Evolutionary conservation across 2,797 vertebrate genomes (phyloP), one percentile per base, ranked within the genome.

Genomic region (Psittacula echo): DNA sequence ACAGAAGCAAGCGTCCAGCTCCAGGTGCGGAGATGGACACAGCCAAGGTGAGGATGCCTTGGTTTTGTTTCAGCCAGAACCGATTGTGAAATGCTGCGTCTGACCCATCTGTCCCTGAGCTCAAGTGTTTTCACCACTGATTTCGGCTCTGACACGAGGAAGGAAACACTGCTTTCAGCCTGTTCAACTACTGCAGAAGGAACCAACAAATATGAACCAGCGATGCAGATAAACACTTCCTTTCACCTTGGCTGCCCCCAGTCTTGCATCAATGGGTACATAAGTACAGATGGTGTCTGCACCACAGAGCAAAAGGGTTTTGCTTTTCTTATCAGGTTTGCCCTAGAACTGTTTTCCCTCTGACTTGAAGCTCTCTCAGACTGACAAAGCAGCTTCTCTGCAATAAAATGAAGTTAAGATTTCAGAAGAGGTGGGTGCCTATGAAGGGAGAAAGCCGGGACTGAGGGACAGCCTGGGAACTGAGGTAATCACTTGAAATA

Each of bases 201-300:
- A 81, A 24, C 14, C 20, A 22, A 27, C 18, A 53, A 11, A 64
- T 41, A 29, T 4, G n/a, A 56, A 5, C 15, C 13, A 22, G 0
- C 0, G 19, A 5, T 29, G 18, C 3, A 47, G 27, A 47, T 4
- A 20, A 90, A 45, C 3, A 4, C 32, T 70, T 66, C 71, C 47
- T 30, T 71, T 73, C 54, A 16, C 82, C 72, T 76, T 0, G 0
- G 0, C 27, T 44, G 60, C 44, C 64, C 61, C 87, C 48, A 24
- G 0, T 2, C 18, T 14, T 42, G 24, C 34, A 12, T 7, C 18
- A 0, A 2, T n/a, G 23, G 47, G 30, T 10, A 14, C 44, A 2
- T 0, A 3, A 70, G 45, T 6, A 10, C 17, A 32, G 24, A 5
- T 1, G 3, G 22, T 4, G 5, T 21, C 42, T 15, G 17, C 75